Base-by-base conservation (phyloP, 2,113 vertebrate species). In the Spheniscus mendiculus region DNA sequence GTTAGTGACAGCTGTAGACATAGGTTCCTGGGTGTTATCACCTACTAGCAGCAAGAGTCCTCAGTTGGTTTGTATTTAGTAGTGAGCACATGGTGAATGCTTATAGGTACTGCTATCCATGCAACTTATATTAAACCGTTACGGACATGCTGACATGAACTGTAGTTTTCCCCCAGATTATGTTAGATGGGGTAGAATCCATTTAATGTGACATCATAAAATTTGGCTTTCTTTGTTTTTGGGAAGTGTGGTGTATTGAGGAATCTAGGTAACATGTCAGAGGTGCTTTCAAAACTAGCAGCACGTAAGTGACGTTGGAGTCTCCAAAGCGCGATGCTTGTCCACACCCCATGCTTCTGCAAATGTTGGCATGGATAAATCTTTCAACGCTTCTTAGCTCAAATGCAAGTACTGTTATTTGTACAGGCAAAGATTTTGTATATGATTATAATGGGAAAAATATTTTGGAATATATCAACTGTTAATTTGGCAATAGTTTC, bases 91-190 rank as follows among this genome's bases (percentile, higher is more conserved):
- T 17, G 47, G 6, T 56, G 49, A 72, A 11, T 73, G 15, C 17
- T 53, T 58, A 21, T 2, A 58, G 59, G 20, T 65, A 4, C 45
- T 62, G 29, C 29, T 66, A 3, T 49, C 40, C 32, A 7, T 72
- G 26, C 40, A 69, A 1, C 29, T 66, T 66, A 2, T 0, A 2
- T 50, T 30, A 14, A 77, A 11, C 11, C 53, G 13, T 8, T 15
- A 2, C 38, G 40, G 30, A 13, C 6, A 1, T 8, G 7, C 9
- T 61, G 62, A n/a, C 14, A 2, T 19, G 16, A 56, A 14, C 62
- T 86, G 22, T 53, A 34, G 23, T 42, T 87, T 63, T 65, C 17
- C 23, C 23, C 56, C 42, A 42, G 19, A 14, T 78, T 26, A 15
- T 1, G 1, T 10, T 27, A n/a, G n/a, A n/a, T n/a, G n/a, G 49